Conservation (phyloP, 1,140 invertebrate species). For the Magallana gigas region DNA sequence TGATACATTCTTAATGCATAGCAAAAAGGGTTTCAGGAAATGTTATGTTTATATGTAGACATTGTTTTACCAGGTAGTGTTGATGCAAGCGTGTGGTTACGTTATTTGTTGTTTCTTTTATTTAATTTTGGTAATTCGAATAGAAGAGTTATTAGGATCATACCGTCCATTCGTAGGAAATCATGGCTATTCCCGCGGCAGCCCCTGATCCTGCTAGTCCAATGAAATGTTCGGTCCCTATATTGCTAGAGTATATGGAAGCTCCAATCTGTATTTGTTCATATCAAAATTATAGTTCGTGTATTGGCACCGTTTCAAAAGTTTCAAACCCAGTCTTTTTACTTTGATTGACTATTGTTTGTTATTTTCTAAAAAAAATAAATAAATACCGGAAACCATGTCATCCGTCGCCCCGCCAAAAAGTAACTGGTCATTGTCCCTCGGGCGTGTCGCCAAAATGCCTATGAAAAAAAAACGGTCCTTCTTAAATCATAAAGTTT, state of each 20-base stretch:
- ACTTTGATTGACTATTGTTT: not conserved
- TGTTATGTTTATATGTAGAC: too few relatives aligned
- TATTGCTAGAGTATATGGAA: conserved; percentile 82
- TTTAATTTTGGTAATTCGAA: too few relatives aligned
- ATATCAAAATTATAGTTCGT: not conserved
- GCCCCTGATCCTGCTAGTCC: conserved; percentile 82
- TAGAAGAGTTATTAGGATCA: not conserved
- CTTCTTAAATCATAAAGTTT: too few relatives aligned
- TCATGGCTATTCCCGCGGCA: conserved; percentile 80
- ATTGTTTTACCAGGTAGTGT: too few relatives aligned
- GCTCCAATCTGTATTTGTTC: conserved; percentile 80
- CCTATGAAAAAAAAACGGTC: not conserved
- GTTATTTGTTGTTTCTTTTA: too few relatives aligned
- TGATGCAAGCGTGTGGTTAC: too few relatives aligned
- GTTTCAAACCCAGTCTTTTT: too few relatives aligned
- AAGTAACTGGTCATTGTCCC: conserved; percentile 80
- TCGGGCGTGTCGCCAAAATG: not conserved
- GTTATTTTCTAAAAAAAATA: not conserved
- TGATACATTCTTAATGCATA: too few relatives aligned
- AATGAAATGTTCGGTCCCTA: conserved; percentile 81
- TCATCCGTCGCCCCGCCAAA: conserved; percentile 81
- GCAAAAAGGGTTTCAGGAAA: too few relatives aligned
- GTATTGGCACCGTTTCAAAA: too few relatives aligned
- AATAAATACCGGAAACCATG: conserved; percentile 77
- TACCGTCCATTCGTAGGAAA: conserved; percentile 82